Conservation (phyloP, 2,113 vertebrate genomes). For the Anolis sagrei region DNA sequence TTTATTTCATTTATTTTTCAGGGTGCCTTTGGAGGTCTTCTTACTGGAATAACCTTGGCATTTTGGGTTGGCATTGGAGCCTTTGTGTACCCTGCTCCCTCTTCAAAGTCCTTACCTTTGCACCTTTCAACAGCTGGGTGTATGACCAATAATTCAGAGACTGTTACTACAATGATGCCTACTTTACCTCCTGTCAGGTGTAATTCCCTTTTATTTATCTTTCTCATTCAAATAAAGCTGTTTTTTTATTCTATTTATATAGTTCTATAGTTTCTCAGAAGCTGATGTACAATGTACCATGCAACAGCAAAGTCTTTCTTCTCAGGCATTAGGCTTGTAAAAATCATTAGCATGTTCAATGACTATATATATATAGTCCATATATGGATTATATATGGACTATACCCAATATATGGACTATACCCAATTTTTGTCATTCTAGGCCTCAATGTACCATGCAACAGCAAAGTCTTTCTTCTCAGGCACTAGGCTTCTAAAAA, state of each 20-base stretch:
- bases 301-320: fast-evolving
- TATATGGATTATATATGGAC: too few relatives aligned
- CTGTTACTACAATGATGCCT: not conserved
- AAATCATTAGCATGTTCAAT: too few relatives aligned
- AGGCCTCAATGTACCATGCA: constrained; percentile 68
- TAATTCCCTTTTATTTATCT: not conserved
- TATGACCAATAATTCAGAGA: constrained; percentile 45
- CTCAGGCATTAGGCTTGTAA: not conserved
- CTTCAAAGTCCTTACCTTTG: constrained; percentile 74
- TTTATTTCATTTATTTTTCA: constrained; percentile 54
- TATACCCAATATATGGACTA: not conserved
- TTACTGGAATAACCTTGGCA: constrained; percentile 75
- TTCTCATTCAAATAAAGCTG: not conserved
- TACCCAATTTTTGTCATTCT: constrained; percentile 23
- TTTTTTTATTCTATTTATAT: not conserved
- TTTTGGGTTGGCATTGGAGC: constrained; percentile 80
- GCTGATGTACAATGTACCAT: not conserved
- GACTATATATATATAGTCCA: too few relatives aligned
- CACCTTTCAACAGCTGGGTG: constrained; percentile 76
- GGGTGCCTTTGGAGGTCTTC: constrained; percentile 82
- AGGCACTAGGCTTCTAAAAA: not conserved
- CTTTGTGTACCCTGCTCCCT: constrained; percentile 80
- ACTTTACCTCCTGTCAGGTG: constrained; percentile 66
- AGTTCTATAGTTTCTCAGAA: too few relatives aligned
- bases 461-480: fast-evolving